Base-by-base conservation (phyloP, 2,888 invertebrate genomes). In the Rhorus exstirpatorius region DNA sequence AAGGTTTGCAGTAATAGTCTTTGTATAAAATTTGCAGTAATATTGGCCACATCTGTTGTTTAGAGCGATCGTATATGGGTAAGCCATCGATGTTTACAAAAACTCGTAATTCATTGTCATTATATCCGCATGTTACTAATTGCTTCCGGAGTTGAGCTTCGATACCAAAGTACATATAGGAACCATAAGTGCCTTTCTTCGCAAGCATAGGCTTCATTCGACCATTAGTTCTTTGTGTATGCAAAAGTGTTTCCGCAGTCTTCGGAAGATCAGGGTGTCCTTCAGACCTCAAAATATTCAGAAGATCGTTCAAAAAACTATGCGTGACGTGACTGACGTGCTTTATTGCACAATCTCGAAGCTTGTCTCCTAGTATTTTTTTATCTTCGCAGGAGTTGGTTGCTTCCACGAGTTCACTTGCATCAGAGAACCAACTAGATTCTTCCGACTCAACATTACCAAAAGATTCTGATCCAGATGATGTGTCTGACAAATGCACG, bases 191-290 rank as follows among this genome's bases (percentile, higher is more conserved):
- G 21, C 55, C 55, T 78, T 17, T 72, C 19, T 72, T 72, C 19
- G 71, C 41, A 19, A 67, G 21, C 81, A 79, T 79, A 10, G 60
- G 60, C 14, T 17, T 31, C 31, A 78, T 67, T n/a, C 41, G 38
- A 21, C 49, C 10, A 7, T 67, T 17, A 17, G 65, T 76, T 65
- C 65, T 44, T 31, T 55, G 14, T 0, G 82, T 75, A 8, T 14
- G 35, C 17, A 79, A 49, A 35, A 82, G 63, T 1, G 65, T 68
- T 55, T 61, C 61, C 19, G 79, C 79, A 35, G 74, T 82, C 21
- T 70, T 74, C 10, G 82, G 82, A 17, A 82, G 68, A 49, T 74
- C 72, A 10, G 12, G 14, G n/a, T 79, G 72, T n/a, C 79, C 82
- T 49, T 82, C 82, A 31, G 74, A 58, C 26, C 74, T 55, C 41